A percentile compares a stretch with the other conserved stretches of the same genome.
Conservation (phyloP, 2,888 invertebrate genomes). For the Mythimna pallens region DNA sequence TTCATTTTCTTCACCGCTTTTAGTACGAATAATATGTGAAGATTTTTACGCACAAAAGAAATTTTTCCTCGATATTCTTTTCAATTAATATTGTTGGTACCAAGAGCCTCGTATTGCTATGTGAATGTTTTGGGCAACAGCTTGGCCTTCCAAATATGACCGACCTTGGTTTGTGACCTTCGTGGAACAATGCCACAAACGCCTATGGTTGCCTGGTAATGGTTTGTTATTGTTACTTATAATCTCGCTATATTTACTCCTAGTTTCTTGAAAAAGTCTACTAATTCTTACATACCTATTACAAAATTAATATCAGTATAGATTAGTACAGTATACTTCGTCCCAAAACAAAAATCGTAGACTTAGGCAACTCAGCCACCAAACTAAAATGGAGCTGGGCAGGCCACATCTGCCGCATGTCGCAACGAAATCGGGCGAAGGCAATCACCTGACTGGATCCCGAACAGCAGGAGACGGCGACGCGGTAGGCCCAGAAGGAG, state of each 20-base stretch:
- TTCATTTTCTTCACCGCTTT: not conserved
- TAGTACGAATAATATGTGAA: not conserved
- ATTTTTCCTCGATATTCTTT: slow-evolving; percentile 11
- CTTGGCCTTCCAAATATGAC: slow-evolving; percentile 26
- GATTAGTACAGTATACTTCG: too few species aligned
- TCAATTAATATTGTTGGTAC: slow-evolving; percentile 14
- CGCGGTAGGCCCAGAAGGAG: too few species aligned
- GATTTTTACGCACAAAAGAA: slow-evolving; percentile 3
- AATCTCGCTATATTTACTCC: not conserved
- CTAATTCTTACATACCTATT: too few species aligned
- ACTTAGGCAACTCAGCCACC: too few species aligned
- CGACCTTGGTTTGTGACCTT: slow-evolving; percentile 20
- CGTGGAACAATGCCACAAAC: slow-evolving; percentile 2
- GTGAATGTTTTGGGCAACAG: slow-evolving; percentile 40
- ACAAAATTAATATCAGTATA: too few species aligned
- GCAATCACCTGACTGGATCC: too few species aligned
- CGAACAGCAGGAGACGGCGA: too few species aligned
- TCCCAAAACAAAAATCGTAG: too few species aligned
- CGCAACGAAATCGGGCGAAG: too few species aligned
- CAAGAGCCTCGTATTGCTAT: slow-evolving; percentile 14
- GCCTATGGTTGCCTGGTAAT: not conserved
- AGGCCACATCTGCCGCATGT: too few species aligned
- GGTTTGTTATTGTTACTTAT: not conserved
- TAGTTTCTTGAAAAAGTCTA: not conserved
- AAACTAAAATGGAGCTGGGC: too few species aligned